Evolutionary conservation across 1,140 invertebrate species (phyloP).

Genomic region (Goniozus legneri): DNA sequence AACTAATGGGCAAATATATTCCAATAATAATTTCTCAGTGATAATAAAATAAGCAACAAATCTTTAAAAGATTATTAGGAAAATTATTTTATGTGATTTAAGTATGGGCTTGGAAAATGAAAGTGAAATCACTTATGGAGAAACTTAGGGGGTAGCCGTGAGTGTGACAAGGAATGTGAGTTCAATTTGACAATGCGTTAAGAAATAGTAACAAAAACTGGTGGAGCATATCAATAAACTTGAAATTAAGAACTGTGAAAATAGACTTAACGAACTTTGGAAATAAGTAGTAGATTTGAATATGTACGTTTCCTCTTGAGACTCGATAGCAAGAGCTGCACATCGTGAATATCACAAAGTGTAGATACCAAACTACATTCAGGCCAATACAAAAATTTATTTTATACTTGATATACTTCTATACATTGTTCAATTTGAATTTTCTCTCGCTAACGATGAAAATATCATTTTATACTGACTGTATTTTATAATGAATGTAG

Average conservation of each 20-base stretch:
- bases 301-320: constrained; percentile 55
- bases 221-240: background rate
- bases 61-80: too few relatives aligned
- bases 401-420: background rate
- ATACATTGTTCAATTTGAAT: background rate
- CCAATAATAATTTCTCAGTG: too few relatives aligned
- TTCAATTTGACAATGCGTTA: constrained; percentile 29
- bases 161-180: constrained; percentile 55
- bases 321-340: too few relatives aligned
- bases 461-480: too few relatives aligned
- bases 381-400: constrained; percentile 19
- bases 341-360: too few relatives aligned
- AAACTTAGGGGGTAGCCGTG: constrained; percentile 45
- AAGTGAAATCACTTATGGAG: constrained; percentile 26
- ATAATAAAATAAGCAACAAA: too few relatives aligned
- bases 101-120: constrained; percentile 8
- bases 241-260: background rate
- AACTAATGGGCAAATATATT: too few relatives aligned
- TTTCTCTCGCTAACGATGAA: too few relatives aligned
- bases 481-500: too few relatives aligned
- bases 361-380: constrained; percentile 49
- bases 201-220: background rate
- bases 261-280: too few relatives aligned
- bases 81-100: too few relatives aligned
- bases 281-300: constrained; percentile 29